phyloP scores from a whole-genome alignment of 2,113 vertebrate species.

The Notothenia coriiceps region DNA sequence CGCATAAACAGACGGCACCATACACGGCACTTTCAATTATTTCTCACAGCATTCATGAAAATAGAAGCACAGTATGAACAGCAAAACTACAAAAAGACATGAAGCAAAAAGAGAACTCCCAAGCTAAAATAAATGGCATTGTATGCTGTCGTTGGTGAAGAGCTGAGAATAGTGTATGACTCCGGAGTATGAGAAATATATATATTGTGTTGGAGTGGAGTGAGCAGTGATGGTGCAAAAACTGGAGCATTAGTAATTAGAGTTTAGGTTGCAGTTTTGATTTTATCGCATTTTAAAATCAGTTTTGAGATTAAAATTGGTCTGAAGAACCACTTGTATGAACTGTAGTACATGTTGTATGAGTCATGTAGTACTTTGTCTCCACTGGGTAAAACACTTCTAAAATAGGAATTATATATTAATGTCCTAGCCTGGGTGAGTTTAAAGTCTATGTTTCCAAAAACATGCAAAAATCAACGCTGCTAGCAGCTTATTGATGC shows the following conservation, averaged over 20 bases:
- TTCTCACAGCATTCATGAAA: slow-evolving; percentile 82
- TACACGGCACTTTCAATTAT: slow-evolving; percentile 80
- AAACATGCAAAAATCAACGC: background rate
- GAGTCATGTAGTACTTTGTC: background rate
- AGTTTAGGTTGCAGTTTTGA: slow-evolving; percentile 35
- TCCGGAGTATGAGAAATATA: slow-evolving; percentile 15
- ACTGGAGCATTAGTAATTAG: slow-evolving; percentile 41
- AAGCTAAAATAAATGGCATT: slow-evolving; percentile 63
- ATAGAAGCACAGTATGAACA: slow-evolving; percentile 78
- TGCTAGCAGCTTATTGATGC: background rate
- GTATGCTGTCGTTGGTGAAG: slow-evolving; percentile 51
- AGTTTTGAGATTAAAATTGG: slow-evolving; percentile 23
- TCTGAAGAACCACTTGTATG: background rate
- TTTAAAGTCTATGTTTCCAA: background rate
- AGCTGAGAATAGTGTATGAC: slow-evolving; percentile 34
- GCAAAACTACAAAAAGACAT: slow-evolving; percentile 80
- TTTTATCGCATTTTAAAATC: slow-evolving; percentile 38
- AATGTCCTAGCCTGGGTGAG: background rate
- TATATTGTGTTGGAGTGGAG: slow-evolving; percentile 15
- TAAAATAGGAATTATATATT: background rate
- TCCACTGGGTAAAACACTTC: background rate
- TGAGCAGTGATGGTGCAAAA: slow-evolving; percentile 42
- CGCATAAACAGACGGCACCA: slow-evolving; percentile 71
- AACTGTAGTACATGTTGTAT: background rate
- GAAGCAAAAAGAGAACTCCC: slow-evolving; percentile 70